Conservation (phyloP, 2,797 vertebrate species). For the Gambelia wislizenii region DNA sequence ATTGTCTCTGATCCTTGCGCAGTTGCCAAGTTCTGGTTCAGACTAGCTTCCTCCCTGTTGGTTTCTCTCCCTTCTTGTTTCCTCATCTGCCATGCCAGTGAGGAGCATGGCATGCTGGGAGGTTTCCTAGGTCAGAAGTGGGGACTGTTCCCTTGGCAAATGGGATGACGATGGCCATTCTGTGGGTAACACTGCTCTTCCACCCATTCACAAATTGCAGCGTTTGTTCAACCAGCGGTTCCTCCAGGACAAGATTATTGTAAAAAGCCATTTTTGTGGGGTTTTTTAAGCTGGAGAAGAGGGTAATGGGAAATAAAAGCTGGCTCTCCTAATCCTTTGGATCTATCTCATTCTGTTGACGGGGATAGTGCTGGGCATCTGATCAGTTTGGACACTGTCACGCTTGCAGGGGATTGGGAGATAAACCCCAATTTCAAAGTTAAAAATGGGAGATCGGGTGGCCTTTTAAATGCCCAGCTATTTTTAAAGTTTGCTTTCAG, state of each 20-base stretch:
- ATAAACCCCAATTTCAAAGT: background rate
- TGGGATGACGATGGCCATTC: too few relatives aligned
- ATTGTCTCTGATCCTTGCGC: too few relatives aligned
- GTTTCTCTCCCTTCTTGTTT: too few relatives aligned
- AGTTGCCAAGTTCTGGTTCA: too few relatives aligned
- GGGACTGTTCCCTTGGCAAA: background rate
- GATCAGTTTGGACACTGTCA: too few relatives aligned
- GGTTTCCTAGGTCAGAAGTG: too few relatives aligned
- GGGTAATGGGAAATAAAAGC: background rate
- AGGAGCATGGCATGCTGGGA: too few relatives aligned
- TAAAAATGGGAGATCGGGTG: background rate
- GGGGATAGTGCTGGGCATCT: background rate
- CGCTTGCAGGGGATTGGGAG: background rate
- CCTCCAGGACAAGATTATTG: too few relatives aligned
- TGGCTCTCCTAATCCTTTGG: accelerated
- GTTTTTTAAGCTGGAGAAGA: background rate
- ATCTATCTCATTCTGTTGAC: background rate
- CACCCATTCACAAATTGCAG: background rate
- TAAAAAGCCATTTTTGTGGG: accelerated
- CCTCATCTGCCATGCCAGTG: too few relatives aligned
- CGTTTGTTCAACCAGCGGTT: background rate
- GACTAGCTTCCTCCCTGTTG: too few relatives aligned
- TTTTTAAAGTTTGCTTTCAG: background rate
- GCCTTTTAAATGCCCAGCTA: background rate
- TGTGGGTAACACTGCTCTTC: too few relatives aligned